A percentile compares a stretch with the other conserved stretches of the same genome.
Evolutionary conservation across 1,140 invertebrate species (phyloP).

Genomic region (Whitmania pigra): DNA sequence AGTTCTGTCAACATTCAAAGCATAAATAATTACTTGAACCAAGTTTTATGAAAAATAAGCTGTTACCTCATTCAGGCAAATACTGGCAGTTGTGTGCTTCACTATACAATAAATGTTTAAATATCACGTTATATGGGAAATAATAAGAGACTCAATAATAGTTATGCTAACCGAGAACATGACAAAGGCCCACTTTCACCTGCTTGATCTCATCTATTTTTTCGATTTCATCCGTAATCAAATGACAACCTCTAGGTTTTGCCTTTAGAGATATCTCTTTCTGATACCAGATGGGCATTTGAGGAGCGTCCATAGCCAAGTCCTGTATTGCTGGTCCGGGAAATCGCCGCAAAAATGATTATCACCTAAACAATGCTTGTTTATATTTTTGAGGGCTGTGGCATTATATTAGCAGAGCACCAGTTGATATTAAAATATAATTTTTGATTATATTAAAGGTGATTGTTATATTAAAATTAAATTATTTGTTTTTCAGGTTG

Average conservation of each 20-base stretch:
- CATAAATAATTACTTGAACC: slow-evolving; percentile 20
- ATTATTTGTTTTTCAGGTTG: too few relatives aligned
- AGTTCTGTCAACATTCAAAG: slow-evolving; percentile 51
- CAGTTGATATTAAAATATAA: too few relatives aligned
- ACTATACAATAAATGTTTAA: slow-evolving; percentile 52
- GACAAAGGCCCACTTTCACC: slow-evolving; percentile 82
- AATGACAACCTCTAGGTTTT: slow-evolving; percentile 81
- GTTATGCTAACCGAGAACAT: slow-evolving; percentile 75
- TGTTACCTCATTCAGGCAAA: slow-evolving; percentile 71
- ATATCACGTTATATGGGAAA: slow-evolving; percentile 33
- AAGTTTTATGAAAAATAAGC: slow-evolving; percentile 16
- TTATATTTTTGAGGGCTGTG: too few relatives aligned
- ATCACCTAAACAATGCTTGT: too few relatives aligned
- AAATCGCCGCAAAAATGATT: too few relatives aligned
- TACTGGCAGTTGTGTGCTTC: slow-evolving; percentile 88
- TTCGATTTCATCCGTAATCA: slow-evolving; percentile 85
- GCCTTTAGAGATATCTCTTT: slow-evolving; percentile 84
- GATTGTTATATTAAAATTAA: too few relatives aligned
- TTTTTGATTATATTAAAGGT: too few relatives aligned
- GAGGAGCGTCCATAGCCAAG: too few relatives aligned
- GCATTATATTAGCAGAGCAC: too few relatives aligned
- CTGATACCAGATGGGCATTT: slow-evolving; percentile 70
- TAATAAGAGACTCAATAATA: slow-evolving; percentile 23
- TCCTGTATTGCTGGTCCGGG: too few relatives aligned
- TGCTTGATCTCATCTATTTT: slow-evolving; percentile 80